A percentile compares a stretch with the other conserved stretches of the same genome.
Conservation (phyloP, 2,797 vertebrate species). For the Meriones psammophilus region DNA sequence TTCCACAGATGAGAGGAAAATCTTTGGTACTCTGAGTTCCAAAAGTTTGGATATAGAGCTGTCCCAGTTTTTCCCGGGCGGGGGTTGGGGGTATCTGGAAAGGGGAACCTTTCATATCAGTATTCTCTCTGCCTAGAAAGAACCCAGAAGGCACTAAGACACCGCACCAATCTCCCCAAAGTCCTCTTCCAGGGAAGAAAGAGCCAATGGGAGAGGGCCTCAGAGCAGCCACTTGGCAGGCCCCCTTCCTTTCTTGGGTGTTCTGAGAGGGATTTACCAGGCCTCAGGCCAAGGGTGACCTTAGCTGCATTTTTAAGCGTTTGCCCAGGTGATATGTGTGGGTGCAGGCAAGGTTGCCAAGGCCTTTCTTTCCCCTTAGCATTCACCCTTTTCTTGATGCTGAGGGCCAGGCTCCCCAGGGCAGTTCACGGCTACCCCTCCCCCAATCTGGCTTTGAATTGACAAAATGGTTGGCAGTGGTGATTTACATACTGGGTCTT, state of each 20-base stretch:
- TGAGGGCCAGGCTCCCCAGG: neutral
- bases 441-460: neutral
- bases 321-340: neutral
- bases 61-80: neutral
- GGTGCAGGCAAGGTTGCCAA: neutral
- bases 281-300: neutral
- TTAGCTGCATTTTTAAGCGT: constrained; percentile 17
- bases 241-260: neutral
- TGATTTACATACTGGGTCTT: neutral
- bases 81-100: neutral
- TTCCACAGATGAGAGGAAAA: neutral
- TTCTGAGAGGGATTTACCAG: neutral
- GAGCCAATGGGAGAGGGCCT: neutral
- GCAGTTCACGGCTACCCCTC: neutral
- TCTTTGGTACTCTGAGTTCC: neutral
- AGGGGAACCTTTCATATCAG: neutral
- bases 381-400: neutral
- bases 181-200: neutral
- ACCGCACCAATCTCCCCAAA: neutral
- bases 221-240: neutral
- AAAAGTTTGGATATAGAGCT: neutral
- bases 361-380: neutral
- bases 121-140: constrained; percentile 25
- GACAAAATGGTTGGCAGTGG: neutral
- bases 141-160: constrained; percentile 3